phyloP scores from a whole-genome alignment of 2,797 vertebrate genomes.

The Etheostoma perlongum region DNA sequence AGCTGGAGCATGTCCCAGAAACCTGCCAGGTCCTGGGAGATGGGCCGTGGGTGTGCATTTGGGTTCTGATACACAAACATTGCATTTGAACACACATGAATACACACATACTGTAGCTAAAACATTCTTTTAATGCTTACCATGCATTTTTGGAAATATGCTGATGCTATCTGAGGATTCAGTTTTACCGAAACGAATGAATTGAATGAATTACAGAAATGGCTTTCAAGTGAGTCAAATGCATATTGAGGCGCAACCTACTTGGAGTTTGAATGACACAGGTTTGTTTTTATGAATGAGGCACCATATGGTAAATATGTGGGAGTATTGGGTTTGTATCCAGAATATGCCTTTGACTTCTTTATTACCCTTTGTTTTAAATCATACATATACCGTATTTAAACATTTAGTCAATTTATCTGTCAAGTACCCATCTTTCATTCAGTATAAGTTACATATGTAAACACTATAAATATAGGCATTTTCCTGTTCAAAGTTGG shows the following conservation, averaged over 20 bases:
- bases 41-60: constrained; percentile 92
- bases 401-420: too few species aligned
- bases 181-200: not conserved
- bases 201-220: constrained; percentile 11
- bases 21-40: constrained; percentile 97
- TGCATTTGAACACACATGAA: constrained; percentile 19
- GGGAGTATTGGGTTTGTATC: too few species aligned
- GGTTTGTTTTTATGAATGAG: too few species aligned
- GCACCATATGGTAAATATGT: too few species aligned
- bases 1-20: constrained; percentile 99
- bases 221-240: not conserved
- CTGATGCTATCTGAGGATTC: not conserved
- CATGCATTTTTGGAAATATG: constrained; percentile 3
- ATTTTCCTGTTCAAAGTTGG: not conserved
- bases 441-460: not conserved
- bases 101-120: constrained; percentile 28
- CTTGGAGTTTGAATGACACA: not conserved
- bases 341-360: too few species aligned
- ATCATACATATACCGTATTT: too few species aligned
- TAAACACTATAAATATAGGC: not conserved
- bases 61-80: constrained; percentile 86
- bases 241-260: not conserved
- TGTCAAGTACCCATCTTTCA: too few species aligned
- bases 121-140: constrained; percentile 21
- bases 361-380: too few species aligned